Evolutionary conservation across 2,797 vertebrate genomes (phyloP), one percentile per base, ranked within the genome.

Genomic region (Sciurus vulgaris): DNA sequence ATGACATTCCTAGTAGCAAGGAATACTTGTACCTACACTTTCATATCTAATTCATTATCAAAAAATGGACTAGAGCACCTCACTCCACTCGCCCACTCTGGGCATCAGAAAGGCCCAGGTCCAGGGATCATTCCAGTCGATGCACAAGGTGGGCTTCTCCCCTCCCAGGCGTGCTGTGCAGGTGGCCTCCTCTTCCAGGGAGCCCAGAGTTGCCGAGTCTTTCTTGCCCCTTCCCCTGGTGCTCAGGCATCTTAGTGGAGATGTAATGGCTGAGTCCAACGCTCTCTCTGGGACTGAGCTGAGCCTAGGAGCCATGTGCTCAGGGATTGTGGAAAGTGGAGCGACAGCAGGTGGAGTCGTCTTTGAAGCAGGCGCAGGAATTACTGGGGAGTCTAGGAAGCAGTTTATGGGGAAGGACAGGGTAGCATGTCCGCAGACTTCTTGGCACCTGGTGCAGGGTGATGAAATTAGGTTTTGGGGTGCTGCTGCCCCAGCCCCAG

Each of bases 101-200:
- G 69, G 87, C 61, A 47, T 33, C 93, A 56, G 63, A 76, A 81
- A 30, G 72, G 65, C 47, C 47, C 14, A 59, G 18, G 67, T n/a
- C 72, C 35, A 0, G 24, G 63, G n/a, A 54, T 49, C 74, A 22
- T 22, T 59, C 33, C 17, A 3, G 4, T 70, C 61, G 30, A 14
- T 35, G 26, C 59, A 30, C 14, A 18, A 17, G n/a, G 2, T 6
- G 8, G 33, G 38, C 69, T 69, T 33, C 35, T 22, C 28, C 54
- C 38, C n/a, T 20, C 2, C 0, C 35, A 26, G 38, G 44, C 49
- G 11, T 24, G 1, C 47, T 0, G 0, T 61, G 38, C 56, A 15
- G 47, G n/a, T 2, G 2, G 22, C 77, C 70, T 70, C 49, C 86
- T 54, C 73, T 38, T 89, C 89, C 89, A 51, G 28, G 72, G 79